phyloP scores from a whole-genome alignment of 1,140 invertebrate species.

The Trialeurodes vaporariorum region DNA sequence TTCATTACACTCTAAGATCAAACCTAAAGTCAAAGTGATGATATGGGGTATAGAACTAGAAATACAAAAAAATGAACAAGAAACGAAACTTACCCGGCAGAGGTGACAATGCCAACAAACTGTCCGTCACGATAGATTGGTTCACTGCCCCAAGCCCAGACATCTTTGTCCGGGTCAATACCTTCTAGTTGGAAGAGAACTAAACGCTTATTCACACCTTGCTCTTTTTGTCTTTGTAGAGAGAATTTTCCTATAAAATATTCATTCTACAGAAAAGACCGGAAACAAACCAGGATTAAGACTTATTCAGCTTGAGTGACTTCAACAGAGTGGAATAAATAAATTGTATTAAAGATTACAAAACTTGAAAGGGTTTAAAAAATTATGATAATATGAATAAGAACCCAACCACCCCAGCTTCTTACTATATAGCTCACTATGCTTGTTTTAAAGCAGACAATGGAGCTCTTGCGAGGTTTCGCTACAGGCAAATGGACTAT shows the following conservation, averaged over 20 bases:
- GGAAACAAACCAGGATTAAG: too few relatives aligned
- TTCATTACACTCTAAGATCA: too few relatives aligned
- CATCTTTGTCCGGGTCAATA: slow-evolving; percentile 55
- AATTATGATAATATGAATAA: too few relatives aligned
- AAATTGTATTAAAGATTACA: too few relatives aligned
- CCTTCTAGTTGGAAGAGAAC: slow-evolving; percentile 61
- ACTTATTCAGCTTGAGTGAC: too few relatives aligned
- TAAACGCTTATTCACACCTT: slow-evolving; percentile 52
- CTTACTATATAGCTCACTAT: too few relatives aligned
- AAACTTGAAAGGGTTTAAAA: too few relatives aligned
- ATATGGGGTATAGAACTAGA: background rate
- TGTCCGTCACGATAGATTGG: slow-evolving; percentile 56
- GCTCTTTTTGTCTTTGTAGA: slow-evolving; percentile 51
- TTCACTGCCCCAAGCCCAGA: slow-evolving; percentile 73
- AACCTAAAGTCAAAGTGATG: background rate
- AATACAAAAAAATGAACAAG: background rate
- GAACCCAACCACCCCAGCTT: too few relatives aligned
- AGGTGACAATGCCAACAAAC: slow-evolving; percentile 63
- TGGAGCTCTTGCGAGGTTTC: too few relatives aligned
- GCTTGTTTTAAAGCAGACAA: too few relatives aligned
- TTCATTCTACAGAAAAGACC: slow-evolving; percentile 39
- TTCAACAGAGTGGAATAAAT: too few relatives aligned
- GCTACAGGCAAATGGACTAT: too few relatives aligned
- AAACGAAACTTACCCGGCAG: slow-evolving; percentile 46
- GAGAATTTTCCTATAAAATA: slow-evolving; percentile 64